Evolutionary conservation across 2,888 invertebrate genomes (phyloP).

Genomic region (Amphipoea oculea): DNA sequence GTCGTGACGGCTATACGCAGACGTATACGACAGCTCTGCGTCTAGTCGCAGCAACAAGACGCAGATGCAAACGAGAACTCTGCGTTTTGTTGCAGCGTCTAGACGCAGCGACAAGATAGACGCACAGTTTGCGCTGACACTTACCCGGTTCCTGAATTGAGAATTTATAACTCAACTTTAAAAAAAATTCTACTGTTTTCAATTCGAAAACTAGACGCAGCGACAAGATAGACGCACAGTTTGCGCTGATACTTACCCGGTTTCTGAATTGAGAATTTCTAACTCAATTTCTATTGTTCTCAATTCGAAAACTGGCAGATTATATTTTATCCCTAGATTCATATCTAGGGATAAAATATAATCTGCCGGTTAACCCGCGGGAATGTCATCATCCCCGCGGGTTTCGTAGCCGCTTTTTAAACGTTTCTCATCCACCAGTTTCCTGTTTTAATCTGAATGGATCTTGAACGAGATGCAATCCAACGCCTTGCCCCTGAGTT

Average conservation of each 20-base stretch:
- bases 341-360: too few species aligned
- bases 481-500: background rate
- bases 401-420: constrained; percentile 11
- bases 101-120: too few species aligned
- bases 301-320: background rate
- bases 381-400: background rate
- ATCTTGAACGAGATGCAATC: constrained; percentile 40
- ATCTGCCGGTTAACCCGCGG: too few species aligned
- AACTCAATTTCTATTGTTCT: background rate
- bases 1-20: background rate
- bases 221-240: too few species aligned
- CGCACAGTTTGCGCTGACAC: too few species aligned
- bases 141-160: background rate
- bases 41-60: background rate
- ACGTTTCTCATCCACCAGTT: constrained; percentile 31
- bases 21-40: background rate
- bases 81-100: background rate
- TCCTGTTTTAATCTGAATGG: constrained; percentile 40
- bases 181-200: background rate
- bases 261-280: background rate
- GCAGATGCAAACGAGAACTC: background rate
- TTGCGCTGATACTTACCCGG: too few species aligned
- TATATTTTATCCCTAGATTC: background rate
- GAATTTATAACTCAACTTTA: background rate
- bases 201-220: background rate